Evolutionary conservation across 2,113 vertebrate species (phyloP).

Genomic region (Octodon degus): DNA sequence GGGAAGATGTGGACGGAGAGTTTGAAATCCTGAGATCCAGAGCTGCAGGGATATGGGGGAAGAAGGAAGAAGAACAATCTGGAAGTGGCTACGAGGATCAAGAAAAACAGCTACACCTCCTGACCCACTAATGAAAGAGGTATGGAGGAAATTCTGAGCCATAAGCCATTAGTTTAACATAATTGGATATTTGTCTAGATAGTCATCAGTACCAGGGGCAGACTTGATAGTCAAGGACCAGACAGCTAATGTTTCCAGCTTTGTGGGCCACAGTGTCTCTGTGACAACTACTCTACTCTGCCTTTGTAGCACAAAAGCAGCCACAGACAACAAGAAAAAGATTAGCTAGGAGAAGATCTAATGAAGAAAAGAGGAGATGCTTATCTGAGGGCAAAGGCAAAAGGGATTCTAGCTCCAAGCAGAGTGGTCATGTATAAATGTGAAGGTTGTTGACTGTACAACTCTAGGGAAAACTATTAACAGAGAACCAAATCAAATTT

Average conservation of each 20-base stretch:
- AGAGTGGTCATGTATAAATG: not conserved
- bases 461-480: not conserved
- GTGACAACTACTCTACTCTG: not conserved
- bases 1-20: not conserved
- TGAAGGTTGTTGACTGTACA: not conserved
- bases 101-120: not conserved
- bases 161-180: constrained; percentile 20
- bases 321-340: not conserved
- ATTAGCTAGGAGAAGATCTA: not conserved
- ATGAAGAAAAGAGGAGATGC: not conserved
- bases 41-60: not conserved
- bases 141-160: not conserved
- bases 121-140: not conserved
- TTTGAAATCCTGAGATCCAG: not conserved
- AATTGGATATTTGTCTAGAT: not conserved
- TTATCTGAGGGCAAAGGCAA: not conserved
- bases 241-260: constrained; percentile 4
- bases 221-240: not conserved
- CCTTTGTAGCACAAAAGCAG: not conserved
- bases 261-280: not conserved
- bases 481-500: not conserved
- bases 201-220: not conserved
- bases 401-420: not conserved
- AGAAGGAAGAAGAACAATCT: not conserved
- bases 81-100: not conserved